Conservation (phyloP, 2,888 invertebrate genomes). For the Amblyjoppa proteus region DNA sequence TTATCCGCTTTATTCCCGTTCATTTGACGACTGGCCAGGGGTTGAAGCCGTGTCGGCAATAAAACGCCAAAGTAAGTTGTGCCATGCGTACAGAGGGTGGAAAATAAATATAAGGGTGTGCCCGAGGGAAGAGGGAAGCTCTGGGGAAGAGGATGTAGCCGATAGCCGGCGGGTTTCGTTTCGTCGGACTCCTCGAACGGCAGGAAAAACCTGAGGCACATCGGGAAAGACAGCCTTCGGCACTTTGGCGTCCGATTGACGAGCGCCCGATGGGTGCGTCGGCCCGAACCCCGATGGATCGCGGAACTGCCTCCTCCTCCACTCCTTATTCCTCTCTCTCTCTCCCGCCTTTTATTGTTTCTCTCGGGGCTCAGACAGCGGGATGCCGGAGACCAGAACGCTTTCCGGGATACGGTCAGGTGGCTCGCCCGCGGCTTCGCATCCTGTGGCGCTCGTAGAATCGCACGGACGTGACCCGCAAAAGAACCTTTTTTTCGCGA, state of each 20-base stretch:
- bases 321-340: slow-evolving; percentile 15
- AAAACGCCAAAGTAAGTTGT: slow-evolving; percentile 13
- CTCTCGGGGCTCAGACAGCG: slow-evolving; percentile 26
- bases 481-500: slow-evolving; percentile 49
- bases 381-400: slow-evolving; percentile 25
- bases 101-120: slow-evolving; percentile 24
- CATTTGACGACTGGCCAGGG: neutral
- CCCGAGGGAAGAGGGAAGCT: neutral
- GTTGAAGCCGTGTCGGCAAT: neutral
- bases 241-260: slow-evolving; percentile 41
- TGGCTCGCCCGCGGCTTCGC: slow-evolving; percentile 47
- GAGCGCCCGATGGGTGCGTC: slow-evolving; percentile 27
- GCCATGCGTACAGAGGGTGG: slow-evolving; percentile 19
- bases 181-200: neutral
- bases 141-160: slow-evolving; percentile 4
- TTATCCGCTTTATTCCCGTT: neutral
- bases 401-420: slow-evolving; percentile 44
- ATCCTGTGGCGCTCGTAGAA: slow-evolving; percentile 38
- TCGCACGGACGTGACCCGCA: slow-evolving; percentile 48
- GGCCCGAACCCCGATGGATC: slow-evolving; percentile 36
- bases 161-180: slow-evolving; percentile 19
- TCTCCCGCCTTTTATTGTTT: slow-evolving; percentile 59
- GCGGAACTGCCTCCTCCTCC: slow-evolving; percentile 21
- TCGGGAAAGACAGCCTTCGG: slow-evolving; percentile 21
- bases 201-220: neutral